phyloP scores from a whole-genome alignment of 2,888 invertebrate genomes.

The Noctua pronuba region DNA sequence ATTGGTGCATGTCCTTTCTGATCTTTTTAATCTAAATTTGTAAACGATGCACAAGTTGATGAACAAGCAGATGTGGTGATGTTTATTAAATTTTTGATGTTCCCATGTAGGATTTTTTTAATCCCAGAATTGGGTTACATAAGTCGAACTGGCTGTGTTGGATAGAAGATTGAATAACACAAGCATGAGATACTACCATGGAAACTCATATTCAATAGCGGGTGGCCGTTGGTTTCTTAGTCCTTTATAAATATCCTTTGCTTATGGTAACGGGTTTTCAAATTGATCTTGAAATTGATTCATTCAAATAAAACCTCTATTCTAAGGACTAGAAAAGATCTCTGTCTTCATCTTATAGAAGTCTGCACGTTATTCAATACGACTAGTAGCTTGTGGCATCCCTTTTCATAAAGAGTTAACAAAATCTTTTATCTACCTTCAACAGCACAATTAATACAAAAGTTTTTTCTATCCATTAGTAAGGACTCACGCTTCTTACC shows the following conservation, averaged over 20 bases:
- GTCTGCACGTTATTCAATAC: neutral
- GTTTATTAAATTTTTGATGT: constrained; percentile 66
- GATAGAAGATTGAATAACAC: neutral
- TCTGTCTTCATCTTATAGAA: neutral
- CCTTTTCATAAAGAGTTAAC: neutral
- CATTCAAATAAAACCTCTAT: neutral
- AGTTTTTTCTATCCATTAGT: constrained; percentile 39
- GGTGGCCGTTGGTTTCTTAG: neutral
- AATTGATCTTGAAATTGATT: neutral
- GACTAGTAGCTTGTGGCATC: too few relatives aligned
- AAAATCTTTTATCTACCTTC: constrained; percentile 18
- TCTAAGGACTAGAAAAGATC: neutral
- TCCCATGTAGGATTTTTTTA: constrained; percentile 67
- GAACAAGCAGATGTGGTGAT: constrained; percentile 72
- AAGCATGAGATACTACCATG: neutral
- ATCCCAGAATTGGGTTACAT: constrained; percentile 46
- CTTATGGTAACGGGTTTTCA: neutral
- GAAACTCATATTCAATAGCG: neutral
- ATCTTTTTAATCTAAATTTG: constrained; percentile 69
- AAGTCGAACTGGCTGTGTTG: neutral
- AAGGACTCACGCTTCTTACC: constrained; percentile 41
- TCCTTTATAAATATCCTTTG: neutral
- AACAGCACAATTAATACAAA: constrained; percentile 38
- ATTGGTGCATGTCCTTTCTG: constrained; percentile 78
- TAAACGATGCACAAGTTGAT: constrained; percentile 70